Evolutionary conservation across 92 coral and sea anemone species (phyloP).

Genomic region (Ricordea florida): DNA sequence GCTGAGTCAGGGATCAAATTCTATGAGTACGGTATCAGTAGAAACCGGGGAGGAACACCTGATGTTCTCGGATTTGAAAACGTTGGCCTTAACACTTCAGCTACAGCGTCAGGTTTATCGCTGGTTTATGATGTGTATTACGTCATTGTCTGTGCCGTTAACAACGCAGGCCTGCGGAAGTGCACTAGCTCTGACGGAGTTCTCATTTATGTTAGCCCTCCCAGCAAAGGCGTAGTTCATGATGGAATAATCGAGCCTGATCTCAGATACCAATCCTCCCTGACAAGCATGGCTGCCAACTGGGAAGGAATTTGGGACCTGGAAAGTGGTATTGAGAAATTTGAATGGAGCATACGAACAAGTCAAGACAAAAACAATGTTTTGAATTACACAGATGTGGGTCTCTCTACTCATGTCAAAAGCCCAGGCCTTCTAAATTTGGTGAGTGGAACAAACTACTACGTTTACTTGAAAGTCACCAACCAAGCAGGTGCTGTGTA

Average conservation of each 20-base stretch:
- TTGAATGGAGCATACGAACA: slow-evolving; percentile 86
- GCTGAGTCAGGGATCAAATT: slow-evolving; percentile 84
- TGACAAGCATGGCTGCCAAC: slow-evolving; percentile 79
- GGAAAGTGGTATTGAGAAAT: slow-evolving; percentile 77
- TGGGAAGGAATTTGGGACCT: slow-evolving; percentile 98
- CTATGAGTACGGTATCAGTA: too few relatives aligned
- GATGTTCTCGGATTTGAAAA: too few relatives aligned
- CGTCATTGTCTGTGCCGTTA: slow-evolving; percentile 77
- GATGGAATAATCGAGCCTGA: too few relatives aligned
- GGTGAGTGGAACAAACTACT: slow-evolving; percentile 70
- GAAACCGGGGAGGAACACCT: too few relatives aligned
- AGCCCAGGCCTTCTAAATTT: slow-evolving; percentile 52
- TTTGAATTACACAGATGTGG: too few relatives aligned
- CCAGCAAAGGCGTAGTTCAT: too few relatives aligned
- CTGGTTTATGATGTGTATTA: too few relatives aligned
- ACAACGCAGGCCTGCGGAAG: slow-evolving; percentile 76
- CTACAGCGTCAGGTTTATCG: too few relatives aligned
- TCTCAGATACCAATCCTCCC: slow-evolving; percentile 74
- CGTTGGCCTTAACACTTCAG: too few relatives aligned
- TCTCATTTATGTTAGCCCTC: too few relatives aligned
- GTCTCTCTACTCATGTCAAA: too few relatives aligned
- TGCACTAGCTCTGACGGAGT: too few relatives aligned
- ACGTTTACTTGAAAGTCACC: slow-evolving; percentile 61
- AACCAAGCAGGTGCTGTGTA: slow-evolving; percentile 77
- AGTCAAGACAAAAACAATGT: slow-evolving; percentile 39